Evolutionary conservation across 2,113 vertebrate genomes (phyloP).

Genomic region (Scolopax mira): DNA sequence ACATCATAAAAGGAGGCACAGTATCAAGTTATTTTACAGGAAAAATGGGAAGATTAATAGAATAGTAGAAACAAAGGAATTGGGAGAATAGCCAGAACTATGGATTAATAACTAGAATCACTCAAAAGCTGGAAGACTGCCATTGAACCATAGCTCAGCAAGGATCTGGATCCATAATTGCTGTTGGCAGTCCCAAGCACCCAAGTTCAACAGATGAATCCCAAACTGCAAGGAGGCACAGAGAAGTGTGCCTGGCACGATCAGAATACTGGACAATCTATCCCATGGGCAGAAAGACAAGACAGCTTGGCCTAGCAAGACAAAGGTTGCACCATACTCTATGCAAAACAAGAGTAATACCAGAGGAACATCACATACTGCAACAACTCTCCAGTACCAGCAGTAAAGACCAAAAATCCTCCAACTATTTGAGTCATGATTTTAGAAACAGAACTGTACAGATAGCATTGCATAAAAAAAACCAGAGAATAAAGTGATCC

Average conservation of each 20-base stretch:
- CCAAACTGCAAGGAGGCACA: neutral
- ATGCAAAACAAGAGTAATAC: neutral
- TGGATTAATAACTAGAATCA: neutral
- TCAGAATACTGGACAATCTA: neutral
- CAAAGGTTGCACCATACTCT: neutral
- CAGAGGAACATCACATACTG: neutral
- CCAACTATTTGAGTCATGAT: neutral
- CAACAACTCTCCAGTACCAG: neutral
- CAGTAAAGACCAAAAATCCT: neutral
- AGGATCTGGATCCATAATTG: neutral
- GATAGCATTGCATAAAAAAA: neutral
- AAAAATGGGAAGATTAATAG: neutral
- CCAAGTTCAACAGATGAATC: neutral
- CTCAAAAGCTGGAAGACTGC: neutral
- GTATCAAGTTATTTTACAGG: neutral
- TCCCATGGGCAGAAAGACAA: neutral
- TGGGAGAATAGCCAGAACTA: neutral
- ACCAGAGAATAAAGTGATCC: neutral
- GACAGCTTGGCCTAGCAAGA: neutral
- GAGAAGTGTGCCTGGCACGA: neutral
- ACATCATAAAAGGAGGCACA: neutral
- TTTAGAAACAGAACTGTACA: neutral
- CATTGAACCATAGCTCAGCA: neutral
- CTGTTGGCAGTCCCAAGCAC: neutral
- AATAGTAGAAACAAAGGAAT: neutral